phyloP scores from a whole-genome alignment of 2,113 vertebrate species.

The Trichomycterus rosablanca region DNA sequence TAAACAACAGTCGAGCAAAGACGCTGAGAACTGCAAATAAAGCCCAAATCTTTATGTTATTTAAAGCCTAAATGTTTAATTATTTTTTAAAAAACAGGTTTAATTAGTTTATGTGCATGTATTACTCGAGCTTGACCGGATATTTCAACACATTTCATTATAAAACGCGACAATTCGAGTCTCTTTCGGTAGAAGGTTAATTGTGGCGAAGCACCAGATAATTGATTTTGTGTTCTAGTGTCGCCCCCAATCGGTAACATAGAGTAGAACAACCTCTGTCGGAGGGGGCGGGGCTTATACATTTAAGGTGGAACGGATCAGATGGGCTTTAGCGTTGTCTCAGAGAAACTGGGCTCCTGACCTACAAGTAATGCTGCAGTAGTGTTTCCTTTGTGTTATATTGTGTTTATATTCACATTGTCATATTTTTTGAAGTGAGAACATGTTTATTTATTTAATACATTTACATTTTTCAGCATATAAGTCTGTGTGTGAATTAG shows the following conservation, averaged over 20 bases:
- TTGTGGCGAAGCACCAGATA: background rate
- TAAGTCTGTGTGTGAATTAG: too few relatives aligned
- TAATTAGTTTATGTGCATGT: background rate
- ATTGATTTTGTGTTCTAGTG: slow-evolving; percentile 6
- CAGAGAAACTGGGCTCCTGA: background rate
- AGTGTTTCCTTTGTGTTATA: too few relatives aligned
- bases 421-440: too few relatives aligned
- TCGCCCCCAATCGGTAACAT: slow-evolving; percentile 36
- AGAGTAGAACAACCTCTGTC: slow-evolving; percentile 11
- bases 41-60: background rate
- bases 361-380: background rate
- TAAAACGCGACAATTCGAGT: slow-evolving; percentile 1
- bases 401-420: too few relatives aligned
- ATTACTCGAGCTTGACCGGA: too few relatives aligned
- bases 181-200: background rate
- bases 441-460: too few relatives aligned
- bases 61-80: background rate
- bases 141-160: slow-evolving; percentile 3
- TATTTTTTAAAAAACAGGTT: background rate
- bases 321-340: background rate
- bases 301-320: slow-evolving; percentile 52
- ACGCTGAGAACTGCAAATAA: background rate
- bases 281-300: slow-evolving; percentile 41
- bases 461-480: too few relatives aligned
- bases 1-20: background rate